Conservation (phyloP, 2,888 invertebrate species). For the Stegophylla sp. region DNA sequence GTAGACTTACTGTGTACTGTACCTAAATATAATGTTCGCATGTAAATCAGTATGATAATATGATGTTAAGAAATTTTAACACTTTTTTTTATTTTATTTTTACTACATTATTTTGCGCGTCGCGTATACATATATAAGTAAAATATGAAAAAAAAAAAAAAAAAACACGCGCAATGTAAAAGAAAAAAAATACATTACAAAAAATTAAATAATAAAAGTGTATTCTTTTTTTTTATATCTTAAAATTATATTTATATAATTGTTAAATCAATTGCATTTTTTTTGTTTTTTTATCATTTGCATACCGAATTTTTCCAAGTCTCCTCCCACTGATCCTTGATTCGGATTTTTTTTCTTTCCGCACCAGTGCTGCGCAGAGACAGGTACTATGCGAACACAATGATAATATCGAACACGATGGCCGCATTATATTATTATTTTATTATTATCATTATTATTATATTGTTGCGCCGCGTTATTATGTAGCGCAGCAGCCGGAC, state of each 20-base stretch:
- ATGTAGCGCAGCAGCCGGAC: too few relatives aligned
- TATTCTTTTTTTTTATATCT: slow-evolving; percentile 54
- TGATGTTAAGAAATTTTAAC: slow-evolving; percentile 56
- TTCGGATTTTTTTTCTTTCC: too few relatives aligned
- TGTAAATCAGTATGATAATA: slow-evolving; percentile 51
- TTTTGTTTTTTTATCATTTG: slow-evolving; percentile 16
- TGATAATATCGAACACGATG: too few relatives aligned
- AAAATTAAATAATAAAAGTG: slow-evolving; percentile 40
- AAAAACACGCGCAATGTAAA: slow-evolving; percentile 17
- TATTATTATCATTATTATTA: too few relatives aligned
- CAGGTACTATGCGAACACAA: too few relatives aligned
- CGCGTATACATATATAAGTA: slow-evolving; percentile 1
- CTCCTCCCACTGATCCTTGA: too few relatives aligned
- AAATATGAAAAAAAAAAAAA: background rate
- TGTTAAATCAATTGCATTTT: slow-evolving; percentile 33
- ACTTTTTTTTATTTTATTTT: slow-evolving; percentile 28
- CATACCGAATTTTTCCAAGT: background rate
- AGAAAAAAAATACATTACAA: slow-evolving; percentile 26
- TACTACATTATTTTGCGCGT: slow-evolving; percentile 26
- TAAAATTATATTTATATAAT: slow-evolving; percentile 59
- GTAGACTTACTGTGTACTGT: slow-evolving; percentile 41
- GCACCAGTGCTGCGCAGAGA: too few relatives aligned
- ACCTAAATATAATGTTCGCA: slow-evolving; percentile 56
- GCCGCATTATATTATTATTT: too few relatives aligned
- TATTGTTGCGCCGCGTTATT: too few relatives aligned